A percentile compares a stretch with the other conserved stretches of the same genome.
phyloP scores from a whole-genome alignment of 2,113 vertebrate species.

The Neolamprologus longior region DNA sequence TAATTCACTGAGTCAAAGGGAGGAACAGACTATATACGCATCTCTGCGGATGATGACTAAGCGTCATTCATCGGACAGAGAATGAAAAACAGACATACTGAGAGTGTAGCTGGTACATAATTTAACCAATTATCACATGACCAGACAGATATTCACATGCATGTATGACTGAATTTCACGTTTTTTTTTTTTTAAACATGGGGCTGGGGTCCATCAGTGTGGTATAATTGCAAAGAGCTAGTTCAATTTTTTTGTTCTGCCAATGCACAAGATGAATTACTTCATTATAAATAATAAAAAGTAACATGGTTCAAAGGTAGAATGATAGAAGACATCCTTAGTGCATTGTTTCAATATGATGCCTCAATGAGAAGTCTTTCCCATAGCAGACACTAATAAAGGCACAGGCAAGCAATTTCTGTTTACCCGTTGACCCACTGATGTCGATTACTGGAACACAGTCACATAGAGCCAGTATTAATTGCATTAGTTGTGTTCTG shows the following conservation, averaged over 20 bases:
- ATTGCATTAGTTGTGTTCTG: not conserved
- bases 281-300: not conserved
- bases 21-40: constrained; percentile 22
- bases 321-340: not conserved
- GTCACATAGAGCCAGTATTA: not conserved
- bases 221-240: not conserved
- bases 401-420: not conserved
- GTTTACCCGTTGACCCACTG: not conserved
- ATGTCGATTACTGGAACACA: not conserved
- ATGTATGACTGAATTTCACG: not conserved
- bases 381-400: not conserved
- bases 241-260: not conserved
- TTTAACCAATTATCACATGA: not conserved
- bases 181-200: fast-evolving
- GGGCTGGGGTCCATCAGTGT: not conserved
- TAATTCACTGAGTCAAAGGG: constrained; percentile 24
- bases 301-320: not conserved
- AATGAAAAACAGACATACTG: not conserved
- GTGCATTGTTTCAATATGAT: not conserved
- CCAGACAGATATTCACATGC: not conserved
- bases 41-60: constrained; percentile 26
- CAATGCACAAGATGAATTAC: not conserved
- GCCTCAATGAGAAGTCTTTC: not conserved
- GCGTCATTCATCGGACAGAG: constrained; percentile 6
- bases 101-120: not conserved